A percentile compares a stretch with the other conserved stretches of the same genome.
Evolutionary conservation across 2,113 vertebrate genomes (phyloP).

Genomic region (Choloepus hoffmanni): DNA sequence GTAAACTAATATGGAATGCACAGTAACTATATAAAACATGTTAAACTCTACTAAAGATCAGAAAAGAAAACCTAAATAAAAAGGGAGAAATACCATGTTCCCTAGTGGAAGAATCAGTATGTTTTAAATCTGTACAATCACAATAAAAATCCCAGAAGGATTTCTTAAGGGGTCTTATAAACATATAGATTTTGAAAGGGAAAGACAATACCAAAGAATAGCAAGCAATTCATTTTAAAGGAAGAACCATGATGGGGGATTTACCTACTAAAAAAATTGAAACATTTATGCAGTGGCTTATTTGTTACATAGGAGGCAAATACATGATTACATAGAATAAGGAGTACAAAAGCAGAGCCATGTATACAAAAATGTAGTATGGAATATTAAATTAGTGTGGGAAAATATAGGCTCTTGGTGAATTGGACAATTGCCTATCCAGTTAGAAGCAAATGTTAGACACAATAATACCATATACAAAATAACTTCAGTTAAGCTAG

Average conservation of each 20-base stretch:
- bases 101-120: neutral
- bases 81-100: neutral
- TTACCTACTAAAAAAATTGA: neutral
- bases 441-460: neutral
- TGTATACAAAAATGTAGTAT: neutral
- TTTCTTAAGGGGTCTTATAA: neutral
- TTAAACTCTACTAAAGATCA: neutral
- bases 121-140: neutral
- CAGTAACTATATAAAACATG: neutral
- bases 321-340: neutral
- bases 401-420: neutral
- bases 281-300: neutral
- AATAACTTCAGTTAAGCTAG: neutral
- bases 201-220: neutral
- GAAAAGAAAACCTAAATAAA: neutral
- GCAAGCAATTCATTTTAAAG: neutral
- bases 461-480: neutral
- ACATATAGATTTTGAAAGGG: neutral
- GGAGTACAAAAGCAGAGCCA: neutral
- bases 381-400: neutral
- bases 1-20: neutral
- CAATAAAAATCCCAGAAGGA: neutral
- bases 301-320: neutral
- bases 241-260: neutral
- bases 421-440: neutral